Evolutionary conservation across 2,888 invertebrate genomes (phyloP).

Genomic region (Megalurothrips usitatus): DNA sequence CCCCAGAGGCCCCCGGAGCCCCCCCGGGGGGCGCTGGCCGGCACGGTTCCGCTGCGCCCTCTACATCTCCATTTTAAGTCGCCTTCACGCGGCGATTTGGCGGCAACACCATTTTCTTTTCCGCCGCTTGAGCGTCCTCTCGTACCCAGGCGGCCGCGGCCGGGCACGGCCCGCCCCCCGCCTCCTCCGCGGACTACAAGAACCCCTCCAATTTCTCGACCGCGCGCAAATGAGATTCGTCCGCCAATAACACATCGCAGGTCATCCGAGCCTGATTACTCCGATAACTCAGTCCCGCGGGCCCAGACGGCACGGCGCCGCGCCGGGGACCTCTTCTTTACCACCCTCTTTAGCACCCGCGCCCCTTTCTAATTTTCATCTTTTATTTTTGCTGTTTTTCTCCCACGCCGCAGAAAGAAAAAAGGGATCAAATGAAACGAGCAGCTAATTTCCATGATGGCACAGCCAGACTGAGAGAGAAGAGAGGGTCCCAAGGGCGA

Average conservation of each 20-base stretch:
- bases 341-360: not conserved
- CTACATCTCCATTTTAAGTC: constrained; percentile 15
- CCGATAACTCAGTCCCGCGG: not conserved
- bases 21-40: not conserved
- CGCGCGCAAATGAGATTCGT: no score
- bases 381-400: not conserved
- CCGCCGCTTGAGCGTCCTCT: not conserved
- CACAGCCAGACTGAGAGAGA: not conserved
- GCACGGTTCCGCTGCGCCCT: not conserved
- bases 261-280: not conserved
- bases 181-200: no score
- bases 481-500: not conserved
- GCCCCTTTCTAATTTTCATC: not conserved
- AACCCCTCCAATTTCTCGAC: no score
- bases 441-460: constrained; percentile 11
- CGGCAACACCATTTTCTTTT: not conserved
- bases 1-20: not conserved
- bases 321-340: not conserved
- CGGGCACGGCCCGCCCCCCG: no score
- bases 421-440: constrained; percentile 12
- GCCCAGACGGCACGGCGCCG: not conserved
- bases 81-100: constrained; percentile 3
- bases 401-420: not conserved
- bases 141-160: not conserved
- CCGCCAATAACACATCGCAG: not conserved